These are phyloP conservation scores for Endotricha flammealis DNA, from an alignment of 2,888 invertebrate genomes.

Conservation along the genomic window DNA sequence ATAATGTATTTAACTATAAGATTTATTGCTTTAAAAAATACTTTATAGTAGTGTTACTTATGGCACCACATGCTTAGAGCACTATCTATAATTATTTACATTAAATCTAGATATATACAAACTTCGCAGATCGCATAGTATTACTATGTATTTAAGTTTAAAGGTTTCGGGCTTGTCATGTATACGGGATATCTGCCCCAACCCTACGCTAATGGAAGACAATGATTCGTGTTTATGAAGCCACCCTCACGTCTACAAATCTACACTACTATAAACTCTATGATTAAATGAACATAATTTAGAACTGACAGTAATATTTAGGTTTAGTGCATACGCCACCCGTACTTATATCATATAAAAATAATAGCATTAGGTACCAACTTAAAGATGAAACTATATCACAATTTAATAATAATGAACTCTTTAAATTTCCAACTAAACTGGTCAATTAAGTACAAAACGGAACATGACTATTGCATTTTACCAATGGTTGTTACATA, in stretches of 20 bases:
- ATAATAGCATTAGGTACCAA: constrained; percentile 26
- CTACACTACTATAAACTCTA: constrained; percentile 16
- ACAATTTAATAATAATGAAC: constrained; percentile 60
- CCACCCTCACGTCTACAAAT: constrained; percentile 15
- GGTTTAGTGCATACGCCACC: constrained; percentile 37
- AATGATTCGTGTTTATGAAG: constrained; percentile 36
- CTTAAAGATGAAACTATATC: constrained; percentile 60
- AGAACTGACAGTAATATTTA: constrained; percentile 3
- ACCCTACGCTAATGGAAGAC: constrained; percentile 49
- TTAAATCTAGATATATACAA: constrained; percentile 36
- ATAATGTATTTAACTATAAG: constrained; percentile 20
- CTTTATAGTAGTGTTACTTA: constrained; percentile 64
- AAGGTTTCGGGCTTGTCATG: constrained; percentile 29
- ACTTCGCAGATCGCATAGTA: constrained; percentile 31
- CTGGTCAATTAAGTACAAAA: constrained; percentile 64
- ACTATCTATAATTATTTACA: constrained; percentile 53
- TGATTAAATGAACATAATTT: constrained; percentile 8
- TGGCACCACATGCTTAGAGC: constrained; percentile 77
- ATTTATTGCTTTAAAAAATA: constrained; percentile 45
- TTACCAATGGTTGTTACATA: constrained; percentile 57
- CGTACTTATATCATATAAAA: constrained; percentile 45
- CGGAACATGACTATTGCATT: constrained; percentile 57
- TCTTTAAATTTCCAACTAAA: constrained; percentile 41
- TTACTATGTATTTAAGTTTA: constrained; percentile 17
- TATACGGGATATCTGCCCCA: constrained; percentile 22